Evolutionary conservation across 30 jellyfish, hydroid and myxozoan species (phyloP), one percentile per base, ranked within the genome.

Genomic region (Chironex yamaguchii): DNA sequence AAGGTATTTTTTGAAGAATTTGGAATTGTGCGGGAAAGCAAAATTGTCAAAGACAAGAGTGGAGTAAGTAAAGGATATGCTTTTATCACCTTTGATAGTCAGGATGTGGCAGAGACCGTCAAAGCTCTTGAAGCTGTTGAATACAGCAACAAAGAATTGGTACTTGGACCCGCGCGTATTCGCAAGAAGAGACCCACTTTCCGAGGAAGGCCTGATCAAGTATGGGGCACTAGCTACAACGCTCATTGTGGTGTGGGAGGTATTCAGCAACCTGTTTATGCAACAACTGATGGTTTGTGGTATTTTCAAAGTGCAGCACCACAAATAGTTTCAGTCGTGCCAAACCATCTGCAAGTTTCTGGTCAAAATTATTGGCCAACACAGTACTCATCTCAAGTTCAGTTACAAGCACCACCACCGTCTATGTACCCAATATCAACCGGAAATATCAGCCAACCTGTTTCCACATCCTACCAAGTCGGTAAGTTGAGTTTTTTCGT

Each of bases 1-100:
- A 76, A 82, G 49, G 73, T 33, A 25, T 95, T 89, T 75, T 95
- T 95, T 67, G 97, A 95, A 63, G 84, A 76, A 25, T 95, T 84
- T 82, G 99, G 99, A n/a, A 73, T 80, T 54, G 99, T 95, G 36
- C 95, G 77, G n/a, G 99, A 95, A 67, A 82, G 97, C 49, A 84
- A 86, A 74, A 89, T 95, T 28, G 97, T 95, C 58, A 81, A 88
- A 71, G 99, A 95, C 84, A 89, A 86, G 68, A 71, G 84, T 35
- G 92, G 92, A 3, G 53, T 82, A 29, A 71, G 89, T 67, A 86
- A 86, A 79, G 98, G 98, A 0, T 94, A 94, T 84, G 99, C 96
- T 1, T 94, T 94, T 54, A 87, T 94, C 31, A 88, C 99, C 1
- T 94, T 94, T 85, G 99, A 94, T 72, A 89, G 99, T 50, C 99